A percentile compares a stretch with the other conserved stretches of the same genome.
Conservation (phyloP, 1,140 invertebrate species). For the Sycophaga agraensis region DNA sequence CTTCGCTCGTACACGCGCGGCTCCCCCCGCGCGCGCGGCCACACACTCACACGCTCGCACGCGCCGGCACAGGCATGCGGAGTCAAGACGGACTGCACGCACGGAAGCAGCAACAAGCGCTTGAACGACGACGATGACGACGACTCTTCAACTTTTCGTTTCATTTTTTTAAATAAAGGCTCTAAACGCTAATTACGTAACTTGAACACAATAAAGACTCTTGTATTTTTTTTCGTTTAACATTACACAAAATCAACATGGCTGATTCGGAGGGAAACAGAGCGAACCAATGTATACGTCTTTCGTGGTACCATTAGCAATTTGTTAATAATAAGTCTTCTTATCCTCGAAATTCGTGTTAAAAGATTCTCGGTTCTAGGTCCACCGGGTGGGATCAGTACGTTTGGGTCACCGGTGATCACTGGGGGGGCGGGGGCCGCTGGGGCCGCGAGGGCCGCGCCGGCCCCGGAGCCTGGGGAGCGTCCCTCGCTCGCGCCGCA, state of each 20-base stretch:
- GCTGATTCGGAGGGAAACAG: conserved; percentile 28
- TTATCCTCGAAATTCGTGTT: conserved; percentile 9
- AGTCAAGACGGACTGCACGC: background rate
- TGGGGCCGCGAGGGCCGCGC: background rate
- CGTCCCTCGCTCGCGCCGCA: no score
- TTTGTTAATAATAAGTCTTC: conserved; percentile 26
- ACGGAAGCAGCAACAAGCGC: conserved; percentile 10
- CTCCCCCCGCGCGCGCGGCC: no score
- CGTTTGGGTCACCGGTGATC: conserved; percentile 14
- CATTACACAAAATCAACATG: conserved; percentile 31
- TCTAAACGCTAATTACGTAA: conserved; percentile 32
- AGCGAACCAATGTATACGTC: conserved; percentile 28
- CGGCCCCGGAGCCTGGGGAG: no score
- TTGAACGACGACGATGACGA: background rate
- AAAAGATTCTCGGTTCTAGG: background rate
- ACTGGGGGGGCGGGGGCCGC: no score
- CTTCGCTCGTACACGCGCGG: no score
- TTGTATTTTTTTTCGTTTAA: conserved; percentile 11
- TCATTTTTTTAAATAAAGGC: conserved; percentile 23
- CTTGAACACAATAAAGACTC: conserved; percentile 33
- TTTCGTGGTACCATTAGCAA: conserved; percentile 15
- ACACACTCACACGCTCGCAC: no score
- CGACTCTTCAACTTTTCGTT: background rate
- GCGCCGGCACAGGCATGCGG: no score
- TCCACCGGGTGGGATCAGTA: conserved; percentile 24